A percentile compares a stretch with the other conserved stretches of the same genome.
Conservation (phyloP, 2,888 invertebrate genomes). For the Apantesis nais region DNA sequence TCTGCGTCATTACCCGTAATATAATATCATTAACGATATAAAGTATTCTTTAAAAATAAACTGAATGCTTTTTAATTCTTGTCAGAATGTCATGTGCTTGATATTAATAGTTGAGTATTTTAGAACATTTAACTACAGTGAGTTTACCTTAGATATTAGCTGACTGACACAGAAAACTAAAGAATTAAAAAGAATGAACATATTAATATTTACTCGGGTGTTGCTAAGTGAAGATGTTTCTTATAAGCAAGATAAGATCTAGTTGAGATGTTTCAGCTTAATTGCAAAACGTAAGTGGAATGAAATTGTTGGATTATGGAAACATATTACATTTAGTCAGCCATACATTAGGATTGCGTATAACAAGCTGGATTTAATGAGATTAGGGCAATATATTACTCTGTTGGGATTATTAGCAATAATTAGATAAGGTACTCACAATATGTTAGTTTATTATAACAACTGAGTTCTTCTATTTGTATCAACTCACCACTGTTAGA, state of each 20-base stretch:
- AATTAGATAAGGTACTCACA: constrained; percentile 2
- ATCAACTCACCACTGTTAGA: not conserved
- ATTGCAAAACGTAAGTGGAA: not conserved
- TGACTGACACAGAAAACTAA: too few relatives aligned
- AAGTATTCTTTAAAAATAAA: too few relatives aligned
- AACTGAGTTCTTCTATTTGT: not conserved
- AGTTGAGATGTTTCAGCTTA: not conserved
- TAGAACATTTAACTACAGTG: too few relatives aligned
- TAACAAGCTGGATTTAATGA: not conserved
- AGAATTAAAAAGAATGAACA: too few relatives aligned
- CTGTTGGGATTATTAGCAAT: not conserved
- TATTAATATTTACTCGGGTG: not conserved
- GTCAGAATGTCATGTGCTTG: too few relatives aligned
- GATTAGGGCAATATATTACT: constrained; percentile 6
- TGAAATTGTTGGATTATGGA: constrained; percentile 9
- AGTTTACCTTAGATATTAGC: too few relatives aligned
- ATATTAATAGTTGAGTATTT: too few relatives aligned
- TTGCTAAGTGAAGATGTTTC: not conserved
- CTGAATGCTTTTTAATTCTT: too few relatives aligned
- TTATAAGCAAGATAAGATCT: not conserved
- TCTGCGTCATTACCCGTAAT: too few relatives aligned
- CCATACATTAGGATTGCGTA: constrained; percentile 5
- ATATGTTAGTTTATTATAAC: not conserved
- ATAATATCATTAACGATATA: too few relatives aligned
- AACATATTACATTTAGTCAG: constrained; percentile 10